These are phyloP conservation scores for Parasteatoda tepidariorum DNA, from an alignment of 1,140 invertebrate species.

Conservation along the genomic window DNA sequence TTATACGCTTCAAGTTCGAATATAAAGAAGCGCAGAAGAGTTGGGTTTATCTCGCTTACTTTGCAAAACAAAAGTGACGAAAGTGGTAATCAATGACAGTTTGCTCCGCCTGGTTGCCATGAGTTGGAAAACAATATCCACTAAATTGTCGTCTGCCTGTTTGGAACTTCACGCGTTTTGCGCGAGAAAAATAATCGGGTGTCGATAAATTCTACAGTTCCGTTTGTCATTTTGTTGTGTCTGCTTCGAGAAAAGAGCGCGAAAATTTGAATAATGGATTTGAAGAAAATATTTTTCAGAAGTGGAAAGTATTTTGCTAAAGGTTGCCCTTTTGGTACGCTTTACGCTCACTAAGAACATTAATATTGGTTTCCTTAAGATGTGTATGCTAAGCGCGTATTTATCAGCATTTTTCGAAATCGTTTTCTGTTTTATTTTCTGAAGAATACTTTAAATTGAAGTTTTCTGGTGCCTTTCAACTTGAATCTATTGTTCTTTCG, in stretches of 20 bases:
- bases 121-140: conserved; percentile 12
- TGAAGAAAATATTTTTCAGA: background rate
- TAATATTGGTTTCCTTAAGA: background rate
- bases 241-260: background rate
- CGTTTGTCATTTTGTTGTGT: conserved; percentile 31
- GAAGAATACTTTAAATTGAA: background rate
- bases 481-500: background rate
- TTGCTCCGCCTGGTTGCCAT: background rate
- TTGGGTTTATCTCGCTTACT: background rate
- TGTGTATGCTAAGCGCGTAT: background rate
- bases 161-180: background rate
- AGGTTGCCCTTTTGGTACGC: background rate
- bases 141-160: background rate
- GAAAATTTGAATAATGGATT: conserved; percentile 29
- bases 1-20: background rate
- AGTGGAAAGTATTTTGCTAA: conserved; percentile 8
- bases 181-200: conserved; percentile 21
- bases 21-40: background rate
- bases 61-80: conserved; percentile 22
- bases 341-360: background rate
- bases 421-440: background rate
- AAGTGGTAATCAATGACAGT: conserved; percentile 22
- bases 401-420: background rate
- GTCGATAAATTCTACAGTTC: conserved; percentile 1
- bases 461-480: background rate